Percentiles rank a stretch among this genome's conserved stretches.
Evolutionary conservation across 2,888 invertebrate species (phyloP).

Genomic region (Epinotia nisella): DNA sequence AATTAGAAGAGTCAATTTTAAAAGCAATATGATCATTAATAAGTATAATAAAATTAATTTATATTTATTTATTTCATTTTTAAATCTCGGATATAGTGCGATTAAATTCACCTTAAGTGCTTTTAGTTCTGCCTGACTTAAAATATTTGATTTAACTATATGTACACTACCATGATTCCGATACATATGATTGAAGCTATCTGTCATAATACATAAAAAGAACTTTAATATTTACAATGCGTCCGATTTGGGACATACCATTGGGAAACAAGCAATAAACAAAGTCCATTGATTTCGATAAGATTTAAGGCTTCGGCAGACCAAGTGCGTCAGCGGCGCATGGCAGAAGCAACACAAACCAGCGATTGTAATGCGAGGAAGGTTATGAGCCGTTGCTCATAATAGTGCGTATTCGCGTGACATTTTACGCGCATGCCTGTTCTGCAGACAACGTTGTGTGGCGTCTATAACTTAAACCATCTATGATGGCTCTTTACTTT

Average conservation of each 20-base stretch:
- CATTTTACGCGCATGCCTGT: too few species aligned
- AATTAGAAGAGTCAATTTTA: slow-evolving; percentile 49
- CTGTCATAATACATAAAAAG: slow-evolving; percentile 54
- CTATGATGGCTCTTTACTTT: too few species aligned
- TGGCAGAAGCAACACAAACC: background rate
- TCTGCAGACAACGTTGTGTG: too few species aligned
- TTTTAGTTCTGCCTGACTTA: slow-evolving; percentile 55
- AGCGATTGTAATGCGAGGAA: background rate
- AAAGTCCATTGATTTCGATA: slow-evolving; percentile 61
- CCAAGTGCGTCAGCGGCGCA: background rate
- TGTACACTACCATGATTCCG: slow-evolving; percentile 52
- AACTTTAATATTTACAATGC: slow-evolving; percentile 68
- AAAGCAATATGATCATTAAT: slow-evolving; percentile 44
- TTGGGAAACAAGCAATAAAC: slow-evolving; percentile 69
- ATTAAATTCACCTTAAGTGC: slow-evolving; percentile 59
- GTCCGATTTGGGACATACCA: slow-evolving; percentile 62
- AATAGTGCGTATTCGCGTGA: too few species aligned
- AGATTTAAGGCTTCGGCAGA: slow-evolving; percentile 32
- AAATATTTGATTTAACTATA: slow-evolving; percentile 50
- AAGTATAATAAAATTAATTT: slow-evolving; percentile 30
- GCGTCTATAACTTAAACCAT: too few species aligned
- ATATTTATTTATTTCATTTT: slow-evolving; percentile 40
- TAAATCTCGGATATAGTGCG: slow-evolving; percentile 55
- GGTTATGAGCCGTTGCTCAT: too few species aligned
- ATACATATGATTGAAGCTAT: slow-evolving; percentile 63